Evolutionary conservation across 2,888 invertebrate species (phyloP).

Genomic region (Drosophila sordidula): DNA sequence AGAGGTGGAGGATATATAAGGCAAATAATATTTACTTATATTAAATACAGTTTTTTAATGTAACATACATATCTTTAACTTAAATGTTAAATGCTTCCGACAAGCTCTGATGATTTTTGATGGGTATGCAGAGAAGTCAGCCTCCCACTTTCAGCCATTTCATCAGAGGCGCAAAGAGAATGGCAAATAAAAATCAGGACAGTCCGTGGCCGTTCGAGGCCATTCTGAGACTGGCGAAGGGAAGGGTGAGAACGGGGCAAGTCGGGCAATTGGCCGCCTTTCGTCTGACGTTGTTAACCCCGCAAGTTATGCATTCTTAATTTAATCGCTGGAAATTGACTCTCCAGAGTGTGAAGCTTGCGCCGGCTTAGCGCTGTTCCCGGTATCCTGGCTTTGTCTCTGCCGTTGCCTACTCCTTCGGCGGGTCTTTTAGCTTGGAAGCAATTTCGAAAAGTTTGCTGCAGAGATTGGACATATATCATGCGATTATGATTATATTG

Average conservation of each 20-base stretch:
- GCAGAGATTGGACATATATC: conserved; percentile 80
- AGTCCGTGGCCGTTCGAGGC: conserved; percentile 20
- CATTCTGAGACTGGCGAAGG: neutral
- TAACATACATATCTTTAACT: too few relatives aligned
- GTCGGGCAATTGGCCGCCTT: conserved; percentile 30
- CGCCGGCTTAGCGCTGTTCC: conserved; percentile 46
- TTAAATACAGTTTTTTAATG: too few relatives aligned
- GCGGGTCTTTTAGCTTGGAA: conserved; percentile 5
- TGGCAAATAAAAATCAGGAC: conserved; percentile 73
- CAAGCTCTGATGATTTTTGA: neutral
- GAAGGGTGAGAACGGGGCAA: neutral
- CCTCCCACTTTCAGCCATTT: conserved; percentile 9
- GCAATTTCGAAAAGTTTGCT: conserved; percentile 63
- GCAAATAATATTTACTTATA: too few relatives aligned
- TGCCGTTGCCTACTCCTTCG: conserved; percentile 10
- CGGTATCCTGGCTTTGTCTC: conserved; percentile 12
- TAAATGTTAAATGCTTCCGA: too few relatives aligned
- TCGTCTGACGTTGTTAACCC: conserved; percentile 67
- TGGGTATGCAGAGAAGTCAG: conserved; percentile 25
- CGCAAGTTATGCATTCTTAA: conserved; percentile 80
- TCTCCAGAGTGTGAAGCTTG: conserved; percentile 68
- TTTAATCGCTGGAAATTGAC: conserved; percentile 79
- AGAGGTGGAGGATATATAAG: too few relatives aligned
- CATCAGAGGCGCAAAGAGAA: conserved; percentile 49
- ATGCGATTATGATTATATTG: conserved; percentile 79